Evolutionary conservation across 1,140 invertebrate species (phyloP), one percentile per base, ranked within the genome.

Genomic region (Mizuhopecten yessoensis): DNA sequence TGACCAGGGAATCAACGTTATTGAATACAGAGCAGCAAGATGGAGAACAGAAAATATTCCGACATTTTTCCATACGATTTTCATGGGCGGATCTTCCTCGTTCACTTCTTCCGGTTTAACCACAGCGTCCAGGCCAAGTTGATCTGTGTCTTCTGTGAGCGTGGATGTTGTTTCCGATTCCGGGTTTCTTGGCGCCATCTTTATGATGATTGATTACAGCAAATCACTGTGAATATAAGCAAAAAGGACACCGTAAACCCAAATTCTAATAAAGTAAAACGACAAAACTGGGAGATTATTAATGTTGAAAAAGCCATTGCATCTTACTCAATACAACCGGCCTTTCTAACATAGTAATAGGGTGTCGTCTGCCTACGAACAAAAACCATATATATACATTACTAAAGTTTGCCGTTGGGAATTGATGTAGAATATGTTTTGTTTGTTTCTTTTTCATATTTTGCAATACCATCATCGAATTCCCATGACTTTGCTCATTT

Each of bases 21-120:
- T 93, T 34, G 98, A 99, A 95, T 99, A 99, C 0, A 99, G 33
- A 5, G 98, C 98, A 34, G 97, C 98, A 20, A 98, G 34, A 96
- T 99, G 99, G n/a, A 99, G 97, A 92, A 98, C 98, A 11, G 97
- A 95, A 96, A 99, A 99, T 0, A 98, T 96, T 10, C 98, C 97
- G 15, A 99, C 98, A 96, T 99, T 99, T 94, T 98, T 97, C 99
- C 99, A 99, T 0, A 99, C 99, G 34, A 99, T 97, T 94, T 98
- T 89, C 88, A 93, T 91, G 17, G 94, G 94, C 29, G 49, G 89
- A 15, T 86, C 90, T n/a, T 90, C 88, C 39, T 92, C 90, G 36
- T 91, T 90, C 1, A 92, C 88, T 29, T 91, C 87, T 17, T 91
- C 86, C 20, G 91, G 88, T 75, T 75, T 75, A n/a, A n/a, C 57